These are phyloP conservation scores for Leucophenga montana DNA, from an alignment of 2,888 invertebrate species.

Conservation along the genomic window DNA sequence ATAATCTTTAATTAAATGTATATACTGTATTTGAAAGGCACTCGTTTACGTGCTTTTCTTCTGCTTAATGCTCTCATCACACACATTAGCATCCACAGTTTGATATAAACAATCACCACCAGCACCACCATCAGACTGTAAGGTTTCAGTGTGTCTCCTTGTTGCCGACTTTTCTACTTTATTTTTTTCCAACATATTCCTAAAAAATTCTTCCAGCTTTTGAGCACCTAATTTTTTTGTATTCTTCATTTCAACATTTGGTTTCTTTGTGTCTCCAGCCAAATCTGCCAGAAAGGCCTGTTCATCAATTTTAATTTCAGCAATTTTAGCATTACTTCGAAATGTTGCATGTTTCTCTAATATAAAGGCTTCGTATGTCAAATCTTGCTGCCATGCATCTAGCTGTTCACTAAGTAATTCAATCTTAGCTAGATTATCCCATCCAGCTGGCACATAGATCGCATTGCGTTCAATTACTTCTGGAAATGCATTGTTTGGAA, in stretches of 20 bases:
- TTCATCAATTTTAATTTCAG: slow-evolving; percentile 3
- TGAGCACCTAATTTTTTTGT: not conserved
- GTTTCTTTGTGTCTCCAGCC: not conserved
- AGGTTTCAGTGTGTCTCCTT: too few relatives aligned
- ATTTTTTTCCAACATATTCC: not conserved
- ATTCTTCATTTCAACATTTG: not conserved
- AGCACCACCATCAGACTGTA: too few relatives aligned
- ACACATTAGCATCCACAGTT: too few relatives aligned
- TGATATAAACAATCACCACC: too few relatives aligned
- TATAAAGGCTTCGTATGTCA: not conserved
- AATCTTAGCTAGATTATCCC: slow-evolving; percentile 14
- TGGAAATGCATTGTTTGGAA: not conserved
- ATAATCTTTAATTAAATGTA: too few relatives aligned
- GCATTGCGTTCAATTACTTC: not conserved
- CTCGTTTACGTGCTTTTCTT: too few relatives aligned
- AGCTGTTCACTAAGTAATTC: slow-evolving; percentile 6
- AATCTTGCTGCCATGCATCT: not conserved
- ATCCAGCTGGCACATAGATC: slow-evolving; percentile 16
- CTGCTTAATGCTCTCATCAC: too few relatives aligned
- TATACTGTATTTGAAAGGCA: too few relatives aligned
- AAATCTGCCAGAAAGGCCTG: not conserved
- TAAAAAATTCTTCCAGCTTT: not conserved
- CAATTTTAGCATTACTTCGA: not conserved
- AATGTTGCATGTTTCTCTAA: not conserved
- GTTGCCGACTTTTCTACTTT: too few relatives aligned